phyloP scores from a whole-genome alignment of 2,113 vertebrate species.

The Serinus canaria region DNA sequence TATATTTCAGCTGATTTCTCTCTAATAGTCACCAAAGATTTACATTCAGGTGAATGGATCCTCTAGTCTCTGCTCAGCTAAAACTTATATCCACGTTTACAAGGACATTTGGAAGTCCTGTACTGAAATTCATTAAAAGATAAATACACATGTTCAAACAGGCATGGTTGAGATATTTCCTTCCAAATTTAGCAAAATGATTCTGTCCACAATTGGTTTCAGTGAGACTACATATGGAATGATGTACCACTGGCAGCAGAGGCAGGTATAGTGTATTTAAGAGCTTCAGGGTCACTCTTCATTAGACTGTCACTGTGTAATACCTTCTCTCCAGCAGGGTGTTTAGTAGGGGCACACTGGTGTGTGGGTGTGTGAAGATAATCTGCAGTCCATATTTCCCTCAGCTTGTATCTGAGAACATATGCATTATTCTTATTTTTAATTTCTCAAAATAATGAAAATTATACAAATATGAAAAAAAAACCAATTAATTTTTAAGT shows the following conservation, averaged over 20 bases:
- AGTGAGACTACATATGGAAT: not conserved
- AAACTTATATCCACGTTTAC: not conserved
- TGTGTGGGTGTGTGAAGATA: not conserved
- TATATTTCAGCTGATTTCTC: not conserved
- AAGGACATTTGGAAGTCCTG: not conserved
- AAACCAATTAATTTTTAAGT: not conserved
- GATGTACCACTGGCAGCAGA: not conserved
- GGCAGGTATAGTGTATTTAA: not conserved
- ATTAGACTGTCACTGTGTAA: not conserved
- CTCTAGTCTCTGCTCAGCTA: not conserved
- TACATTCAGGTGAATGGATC: not conserved
- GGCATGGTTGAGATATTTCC: not conserved
- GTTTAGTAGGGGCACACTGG: not conserved
- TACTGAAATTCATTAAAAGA: not conserved
- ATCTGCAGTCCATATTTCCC: not conserved
- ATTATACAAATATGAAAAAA: not conserved
- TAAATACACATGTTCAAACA: not conserved
- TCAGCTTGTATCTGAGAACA: not conserved
- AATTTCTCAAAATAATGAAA: not conserved
- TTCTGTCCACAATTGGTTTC: not conserved
- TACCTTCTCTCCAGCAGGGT: not conserved
- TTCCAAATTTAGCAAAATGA: not conserved
- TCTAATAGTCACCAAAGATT: not conserved
- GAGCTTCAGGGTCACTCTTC: not conserved
- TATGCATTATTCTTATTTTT: not conserved